Conservation (phyloP, 2,113 vertebrate genomes). For the Eudyptes chrysolophus region DNA sequence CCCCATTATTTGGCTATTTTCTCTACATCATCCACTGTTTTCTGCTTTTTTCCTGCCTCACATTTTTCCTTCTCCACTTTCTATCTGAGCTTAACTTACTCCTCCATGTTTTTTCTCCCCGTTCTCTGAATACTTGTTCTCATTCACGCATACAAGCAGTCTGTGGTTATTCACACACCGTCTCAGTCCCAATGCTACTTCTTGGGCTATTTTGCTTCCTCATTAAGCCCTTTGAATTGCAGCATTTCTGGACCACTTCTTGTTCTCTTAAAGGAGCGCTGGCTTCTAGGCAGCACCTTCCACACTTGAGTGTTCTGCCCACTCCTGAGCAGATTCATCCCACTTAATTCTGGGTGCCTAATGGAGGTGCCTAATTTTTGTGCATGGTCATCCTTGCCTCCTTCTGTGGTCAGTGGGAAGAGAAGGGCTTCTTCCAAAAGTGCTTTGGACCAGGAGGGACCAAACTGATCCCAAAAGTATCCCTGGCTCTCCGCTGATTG, state of each 20-base stretch:
- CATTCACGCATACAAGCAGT: background rate
- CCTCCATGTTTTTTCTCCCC: background rate
- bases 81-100: background rate
- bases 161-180: background rate
- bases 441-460: background rate
- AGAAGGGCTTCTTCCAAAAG: background rate
- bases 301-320: background rate
- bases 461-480: background rate
- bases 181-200: background rate
- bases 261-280: background rate
- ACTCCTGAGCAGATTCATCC: background rate
- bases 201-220: background rate
- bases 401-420: background rate
- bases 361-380: background rate
- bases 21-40: background rate
- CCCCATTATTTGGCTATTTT: background rate
- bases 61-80: background rate
- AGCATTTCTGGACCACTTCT: background rate
- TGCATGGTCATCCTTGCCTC: background rate
- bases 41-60: background rate
- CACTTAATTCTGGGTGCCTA: background rate
- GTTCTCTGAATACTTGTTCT: background rate
- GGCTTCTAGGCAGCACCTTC: background rate
- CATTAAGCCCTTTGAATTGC: background rate
- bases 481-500: background rate